Evolutionary conservation across 2,113 vertebrate species (phyloP).

Genomic region (Columbina picui): DNA sequence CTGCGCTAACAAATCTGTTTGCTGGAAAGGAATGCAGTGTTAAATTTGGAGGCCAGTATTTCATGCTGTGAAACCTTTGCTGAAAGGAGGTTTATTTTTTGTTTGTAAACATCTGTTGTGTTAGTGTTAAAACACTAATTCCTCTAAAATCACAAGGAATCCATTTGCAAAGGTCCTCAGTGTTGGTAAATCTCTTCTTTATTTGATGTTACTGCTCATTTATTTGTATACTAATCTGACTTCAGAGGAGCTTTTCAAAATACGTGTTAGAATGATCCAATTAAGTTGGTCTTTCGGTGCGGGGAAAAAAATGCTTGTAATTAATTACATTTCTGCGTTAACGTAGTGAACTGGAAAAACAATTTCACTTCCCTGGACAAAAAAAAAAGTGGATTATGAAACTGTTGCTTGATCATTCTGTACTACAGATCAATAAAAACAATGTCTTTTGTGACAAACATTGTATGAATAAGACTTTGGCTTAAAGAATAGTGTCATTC

Average conservation of each 20-base stretch:
- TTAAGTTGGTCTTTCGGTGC: background rate
- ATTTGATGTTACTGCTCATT: conserved; percentile 19
- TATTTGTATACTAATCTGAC: background rate
- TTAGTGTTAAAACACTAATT: conserved; percentile 30
- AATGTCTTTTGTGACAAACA: background rate
- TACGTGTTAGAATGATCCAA: background rate
- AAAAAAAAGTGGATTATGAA: conserved; percentile 11
- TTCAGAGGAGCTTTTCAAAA: conserved; percentile 34
- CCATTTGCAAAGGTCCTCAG: conserved; percentile 12
- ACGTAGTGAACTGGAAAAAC: conserved; percentile 27
- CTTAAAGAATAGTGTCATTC: background rate
- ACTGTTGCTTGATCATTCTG: conserved; percentile 18
- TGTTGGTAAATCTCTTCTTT: conserved; percentile 6
- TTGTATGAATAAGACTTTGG: background rate
- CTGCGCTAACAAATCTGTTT: background rate
- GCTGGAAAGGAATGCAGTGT: conserved; percentile 14
- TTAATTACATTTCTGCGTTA: background rate
- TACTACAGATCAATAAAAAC: conserved; percentile 45
- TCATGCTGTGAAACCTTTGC: conserved; percentile 52
- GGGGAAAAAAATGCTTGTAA: conserved; percentile 5
- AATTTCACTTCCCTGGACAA: background rate
- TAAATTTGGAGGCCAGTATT: conserved; percentile 59
- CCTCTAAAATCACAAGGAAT: conserved; percentile 9
- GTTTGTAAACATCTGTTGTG: background rate
- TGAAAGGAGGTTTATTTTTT: background rate